Conservation (phyloP, 2,797 vertebrate genomes). For the Meda fulgida region DNA sequence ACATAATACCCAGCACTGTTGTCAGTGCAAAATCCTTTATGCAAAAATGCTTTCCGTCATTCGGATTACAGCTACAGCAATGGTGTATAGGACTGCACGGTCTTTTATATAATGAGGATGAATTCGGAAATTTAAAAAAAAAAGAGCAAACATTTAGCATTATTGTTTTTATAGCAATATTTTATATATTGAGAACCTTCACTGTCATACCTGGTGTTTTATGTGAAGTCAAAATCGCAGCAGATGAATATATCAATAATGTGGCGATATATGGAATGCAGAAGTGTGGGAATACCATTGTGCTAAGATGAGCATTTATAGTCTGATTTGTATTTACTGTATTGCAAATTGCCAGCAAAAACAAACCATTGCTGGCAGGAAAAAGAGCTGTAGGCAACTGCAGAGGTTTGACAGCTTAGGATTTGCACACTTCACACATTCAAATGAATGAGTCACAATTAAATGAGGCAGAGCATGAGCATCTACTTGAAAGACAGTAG, state of each 20-base stretch:
- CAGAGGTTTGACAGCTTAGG: constrained; percentile 7
- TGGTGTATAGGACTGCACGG: constrained; percentile 35
- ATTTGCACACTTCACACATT: background rate
- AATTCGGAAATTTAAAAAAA: background rate
- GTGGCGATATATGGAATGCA: background rate
- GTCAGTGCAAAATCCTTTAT: constrained; percentile 54
- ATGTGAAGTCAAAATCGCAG: background rate
- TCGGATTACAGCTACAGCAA: constrained; percentile 66
- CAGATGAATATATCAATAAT: background rate
- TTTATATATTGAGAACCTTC: background rate
- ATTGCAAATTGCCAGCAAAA: background rate
- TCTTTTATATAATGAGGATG: constrained; percentile 46
- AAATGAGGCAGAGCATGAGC: constrained; percentile 15
- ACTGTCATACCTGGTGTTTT: background rate
- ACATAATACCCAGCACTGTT: constrained; percentile 53
- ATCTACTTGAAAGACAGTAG: constrained; percentile 2
- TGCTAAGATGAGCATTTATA: constrained; percentile 4
- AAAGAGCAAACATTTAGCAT: constrained; percentile 29
- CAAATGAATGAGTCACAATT: constrained; percentile 19
- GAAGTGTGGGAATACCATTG: constrained; percentile 9
- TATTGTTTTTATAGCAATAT: constrained; percentile 11
- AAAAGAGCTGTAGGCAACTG: constrained; percentile 20
- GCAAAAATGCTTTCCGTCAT: constrained; percentile 55
- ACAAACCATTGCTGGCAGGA: background rate
- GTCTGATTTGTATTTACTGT: constrained; percentile 15